These are phyloP conservation scores for Paraescarpia echinospica DNA, from an alignment of 1,140 invertebrate species.

Conservation along the genomic window DNA sequence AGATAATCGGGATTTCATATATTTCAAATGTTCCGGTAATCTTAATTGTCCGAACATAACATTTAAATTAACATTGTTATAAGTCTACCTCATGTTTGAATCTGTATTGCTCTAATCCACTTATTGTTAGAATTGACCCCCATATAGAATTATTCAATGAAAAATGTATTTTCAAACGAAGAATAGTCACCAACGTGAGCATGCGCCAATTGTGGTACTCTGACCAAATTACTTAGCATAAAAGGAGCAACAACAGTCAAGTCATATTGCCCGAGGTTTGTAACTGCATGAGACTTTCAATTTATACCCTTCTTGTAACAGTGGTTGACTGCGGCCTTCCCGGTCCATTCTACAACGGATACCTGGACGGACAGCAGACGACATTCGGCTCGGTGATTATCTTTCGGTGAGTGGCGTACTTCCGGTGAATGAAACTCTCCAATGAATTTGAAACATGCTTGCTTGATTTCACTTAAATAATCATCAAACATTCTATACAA, in stretches of 20 bases:
- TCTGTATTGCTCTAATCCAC: too few relatives aligned
- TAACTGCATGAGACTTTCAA: not conserved
- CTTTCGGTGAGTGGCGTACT: conserved; percentile 62
- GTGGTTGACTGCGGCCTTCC: conserved; percentile 94
- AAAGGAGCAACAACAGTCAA: not conserved
- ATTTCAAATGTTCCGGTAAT: too few relatives aligned
- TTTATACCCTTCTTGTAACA: conserved; percentile 43
- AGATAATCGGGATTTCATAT: too few relatives aligned
- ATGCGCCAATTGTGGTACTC: not conserved
- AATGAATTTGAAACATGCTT: not conserved
- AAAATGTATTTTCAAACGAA: not conserved
- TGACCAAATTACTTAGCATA: not conserved
- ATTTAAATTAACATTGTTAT: too few relatives aligned
- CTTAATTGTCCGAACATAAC: too few relatives aligned
- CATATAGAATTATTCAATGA: not conserved
- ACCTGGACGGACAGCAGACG: conserved; percentile 89
- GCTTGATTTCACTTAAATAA: not conserved
- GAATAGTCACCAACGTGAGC: not conserved
- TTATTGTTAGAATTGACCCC: too few relatives aligned
- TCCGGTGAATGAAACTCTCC: not conserved
- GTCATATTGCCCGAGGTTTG: not conserved
- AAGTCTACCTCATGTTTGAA: too few relatives aligned
- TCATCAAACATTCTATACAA: not conserved
- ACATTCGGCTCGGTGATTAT: conserved; percentile 87
- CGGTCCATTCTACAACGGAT: conserved; percentile 88